Percentiles rank a stretch among this genome's conserved stretches.
These are phyloP conservation scores for Channa argus DNA, from an alignment of 2,113 vertebrate genomes.

Conservation along the genomic window DNA sequence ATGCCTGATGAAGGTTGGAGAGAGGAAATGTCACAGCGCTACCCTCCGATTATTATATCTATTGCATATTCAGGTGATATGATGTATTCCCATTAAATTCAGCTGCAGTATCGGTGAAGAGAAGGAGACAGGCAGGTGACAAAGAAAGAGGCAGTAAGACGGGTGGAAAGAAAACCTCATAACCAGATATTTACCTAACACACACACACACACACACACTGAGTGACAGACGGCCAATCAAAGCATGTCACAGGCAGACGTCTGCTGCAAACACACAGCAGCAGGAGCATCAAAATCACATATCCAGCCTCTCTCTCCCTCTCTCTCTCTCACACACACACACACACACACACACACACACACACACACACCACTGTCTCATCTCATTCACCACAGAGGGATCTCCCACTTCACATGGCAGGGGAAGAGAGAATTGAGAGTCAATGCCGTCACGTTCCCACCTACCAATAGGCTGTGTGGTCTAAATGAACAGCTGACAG, in stretches of 20 bases:
- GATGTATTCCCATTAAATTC: background rate
- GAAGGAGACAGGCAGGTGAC: background rate
- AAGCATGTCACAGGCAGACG: background rate
- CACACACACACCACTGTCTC: constrained; percentile 28
- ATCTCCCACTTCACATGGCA: constrained; percentile 28
- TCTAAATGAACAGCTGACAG: constrained; percentile 62
- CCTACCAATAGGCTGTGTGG: background rate
- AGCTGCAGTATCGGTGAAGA: background rate
- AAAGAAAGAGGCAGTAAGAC: background rate
- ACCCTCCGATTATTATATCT: too few relatives aligned
- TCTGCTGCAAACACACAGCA: background rate
- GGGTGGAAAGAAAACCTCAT: constrained; percentile 5
- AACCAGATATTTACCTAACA: background rate
- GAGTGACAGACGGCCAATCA: constrained; percentile 34
- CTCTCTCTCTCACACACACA: background rate
- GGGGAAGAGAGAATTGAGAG: constrained; percentile 41
- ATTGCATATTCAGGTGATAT: too few relatives aligned
- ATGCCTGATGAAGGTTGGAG: too few relatives aligned
- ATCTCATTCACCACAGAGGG: constrained; percentile 20
- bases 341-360: constrained; percentile 6
- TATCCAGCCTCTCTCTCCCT: background rate
- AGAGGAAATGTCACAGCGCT: too few relatives aligned
- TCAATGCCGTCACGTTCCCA: constrained; percentile 3
- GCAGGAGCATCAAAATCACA: constrained; percentile 29
- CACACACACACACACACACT: constrained; percentile 18